Base-by-base conservation (phyloP, 2,797 vertebrate species). In the Lithobates pipiens region DNA sequence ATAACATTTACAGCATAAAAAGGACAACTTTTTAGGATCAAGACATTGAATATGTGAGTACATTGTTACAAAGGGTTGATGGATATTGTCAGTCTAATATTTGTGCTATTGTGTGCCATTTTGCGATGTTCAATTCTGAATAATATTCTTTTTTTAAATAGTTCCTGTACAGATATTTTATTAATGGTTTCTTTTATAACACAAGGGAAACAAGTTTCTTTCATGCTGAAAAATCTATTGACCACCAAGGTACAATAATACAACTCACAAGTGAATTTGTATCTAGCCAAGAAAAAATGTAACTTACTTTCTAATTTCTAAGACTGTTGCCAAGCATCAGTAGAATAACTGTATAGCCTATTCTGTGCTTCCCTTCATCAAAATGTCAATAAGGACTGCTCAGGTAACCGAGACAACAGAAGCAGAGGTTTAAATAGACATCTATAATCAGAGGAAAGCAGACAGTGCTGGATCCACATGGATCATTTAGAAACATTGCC, bases 351-450 rank as follows among this genome's bases (percentile, higher is more conserved):
- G 85, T 70, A 88, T 84, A 91, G 79, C 78, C 88, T 89, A 69
- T 82, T 89, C 91, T 89, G 87, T 85, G 82, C 77, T 89, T 92
- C 91, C 78, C 85, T 91, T 88, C 87, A 93, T 91, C 87, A 92
- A 90, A 92, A 91, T 89, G 88, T 89, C 91, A 91, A 92, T 92
- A 92, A 89, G 89, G 90, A 88, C 89, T 88, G 89, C 90, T 89
- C 73, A 90, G 90, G 89, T 90, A 92, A 89, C 85, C 89, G 80
- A 89, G 39, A 87, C 88, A 89, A 92, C 88, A 90, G 90, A 90
- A 90, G 82, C 85, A n/a, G 88, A 92, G 90, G 81, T 90, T 91
- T 90, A 92, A 90, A 90, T 36, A 91, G 89, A 88, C 90, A 92
- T 92, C 91, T 91, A 91, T 92, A 92, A 91, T 90, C 89, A 89